Evolutionary conservation across 2,113 vertebrate genomes (phyloP).

Genomic region (Ammospiza caudacuta): DNA sequence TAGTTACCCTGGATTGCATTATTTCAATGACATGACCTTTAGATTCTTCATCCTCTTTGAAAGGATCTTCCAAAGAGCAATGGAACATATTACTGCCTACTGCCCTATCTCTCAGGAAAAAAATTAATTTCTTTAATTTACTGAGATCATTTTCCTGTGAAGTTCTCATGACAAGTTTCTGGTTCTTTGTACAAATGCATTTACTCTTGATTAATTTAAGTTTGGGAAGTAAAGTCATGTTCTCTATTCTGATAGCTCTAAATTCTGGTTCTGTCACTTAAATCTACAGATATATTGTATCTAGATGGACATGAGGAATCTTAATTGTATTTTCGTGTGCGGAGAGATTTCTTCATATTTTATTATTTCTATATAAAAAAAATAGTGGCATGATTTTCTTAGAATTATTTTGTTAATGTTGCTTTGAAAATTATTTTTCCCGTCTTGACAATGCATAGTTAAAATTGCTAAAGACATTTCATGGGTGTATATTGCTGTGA

Average conservation of each 20-base stretch:
- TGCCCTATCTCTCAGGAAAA: not conserved
- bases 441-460: not conserved
- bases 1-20: not conserved
- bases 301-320: not conserved
- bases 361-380: not conserved
- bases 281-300: not conserved
- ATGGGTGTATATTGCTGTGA: not conserved
- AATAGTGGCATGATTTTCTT: not conserved
- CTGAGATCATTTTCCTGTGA: constrained; percentile 1
- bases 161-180: constrained; percentile 16
- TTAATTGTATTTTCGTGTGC: not conserved
- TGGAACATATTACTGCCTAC: constrained; percentile 19
- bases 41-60: constrained; percentile 44
- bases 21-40: constrained; percentile 58
- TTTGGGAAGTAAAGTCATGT: not conserved
- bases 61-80: constrained; percentile 17
- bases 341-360: not conserved
- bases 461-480: not conserved
- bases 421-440: not conserved
- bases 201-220: constrained; percentile 35
- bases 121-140: constrained; percentile 49
- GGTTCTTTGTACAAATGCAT: constrained; percentile 14
- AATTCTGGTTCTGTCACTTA: not conserved
- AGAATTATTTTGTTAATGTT: not conserved
- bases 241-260: not conserved